Evolutionary conservation across 2,888 invertebrate genomes (phyloP), one percentile per base, ranked within the genome.

Genomic region (Stegana nigrithorax): DNA sequence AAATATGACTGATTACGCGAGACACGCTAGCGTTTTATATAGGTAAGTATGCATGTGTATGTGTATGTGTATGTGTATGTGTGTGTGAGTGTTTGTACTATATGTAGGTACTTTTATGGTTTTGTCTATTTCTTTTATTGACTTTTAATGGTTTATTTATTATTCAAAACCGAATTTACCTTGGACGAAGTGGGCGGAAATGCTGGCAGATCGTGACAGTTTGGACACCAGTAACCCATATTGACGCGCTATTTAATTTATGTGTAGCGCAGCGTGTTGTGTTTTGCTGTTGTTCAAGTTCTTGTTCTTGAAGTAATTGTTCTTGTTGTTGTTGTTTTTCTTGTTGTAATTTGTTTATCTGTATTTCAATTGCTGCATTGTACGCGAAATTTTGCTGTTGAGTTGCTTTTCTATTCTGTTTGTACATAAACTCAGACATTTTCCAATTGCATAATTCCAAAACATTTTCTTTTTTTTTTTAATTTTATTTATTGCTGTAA

Each of bases 211-310:
- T 83, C 82, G 72, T 82, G 81, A 67, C 82, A 83, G 71, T 83
- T 79, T 64, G 82, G 83, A 72, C 82, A 82, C 82, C 82, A 82
- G 75, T 74, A 71, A 47, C 70, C 72, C 75, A 75, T 75, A 23
- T 67, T 67, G 62, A 65, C 42, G 12, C n/a, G n/a, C n/a, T n/a
- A n/a, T n/a, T n/a, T n/a, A n/a, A n/a, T n/a, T n/a, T n/a, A 44
- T 8, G 44, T 8, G 44, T 29, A 10, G 39, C 39, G 7, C 14
- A n/a, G 39, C 39, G 39, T 65, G 71, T 63, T 53, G 45, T 55
- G 44, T 53, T 26, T 51, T 26, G 23, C 5, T 47, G n/a, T 47
- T 47, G 47, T 6, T 23, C n/a, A n/a, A n/a, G n/a, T 32, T 19
- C 10, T 36, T 51, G 68, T 61, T 47, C 10, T 36, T 47, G 23